Base-by-base conservation (phyloP, 2,797 vertebrate genomes). In the Numenius phaeopus region DNA sequence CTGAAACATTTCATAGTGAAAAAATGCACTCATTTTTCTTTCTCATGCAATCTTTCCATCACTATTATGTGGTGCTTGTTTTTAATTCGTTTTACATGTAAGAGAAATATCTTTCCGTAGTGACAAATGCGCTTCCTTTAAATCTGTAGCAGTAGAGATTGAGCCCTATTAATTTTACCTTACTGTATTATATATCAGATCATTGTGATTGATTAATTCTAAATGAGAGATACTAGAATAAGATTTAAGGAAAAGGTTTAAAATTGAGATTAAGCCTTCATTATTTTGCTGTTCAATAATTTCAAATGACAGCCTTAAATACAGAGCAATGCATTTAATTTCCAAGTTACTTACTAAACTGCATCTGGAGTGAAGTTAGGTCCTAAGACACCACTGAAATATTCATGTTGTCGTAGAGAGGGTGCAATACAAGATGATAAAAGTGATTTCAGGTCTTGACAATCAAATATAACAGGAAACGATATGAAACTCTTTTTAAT, bases 281-380 rank as follows among this genome's bases (percentile, higher is more conserved):
- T 95, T 89, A 86, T 90, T 95, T 70, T 86, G 59, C 55, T 86
- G 80, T 34, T 87, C 90, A 82, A 42, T 71, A 83, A 87, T 90
- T 91, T 86, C 95, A 81, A 76, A 81, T 14, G 24, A 34, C 34
- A 91, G 42, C n/a, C 46, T 91, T 80, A 83, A 89, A 75, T 49
- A 55, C 5, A 3, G 13, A 69, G 12, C 16, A 13, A 30, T 37
- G 19, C 10, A 34, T 40, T 54, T 69, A 15, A 78, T 44, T 81
- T 89, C 52, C 39, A 84, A 86, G 72, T 50, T 64, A 59, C 29
- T 58, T 64, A 46, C 24, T 32, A n/a, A 22, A 27, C 37, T 77
- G 67, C 77, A 70, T 66, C 30, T 55, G 54, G 39, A 57, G 27
- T n/a, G 18, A 62, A 76, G 83, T 44, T 61, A 64, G 67, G 71